A percentile compares a stretch with the other conserved stretches of the same genome.
Evolutionary conservation across 2,113 vertebrate species (phyloP).

Genomic region (Acrocephalus kingi): DNA sequence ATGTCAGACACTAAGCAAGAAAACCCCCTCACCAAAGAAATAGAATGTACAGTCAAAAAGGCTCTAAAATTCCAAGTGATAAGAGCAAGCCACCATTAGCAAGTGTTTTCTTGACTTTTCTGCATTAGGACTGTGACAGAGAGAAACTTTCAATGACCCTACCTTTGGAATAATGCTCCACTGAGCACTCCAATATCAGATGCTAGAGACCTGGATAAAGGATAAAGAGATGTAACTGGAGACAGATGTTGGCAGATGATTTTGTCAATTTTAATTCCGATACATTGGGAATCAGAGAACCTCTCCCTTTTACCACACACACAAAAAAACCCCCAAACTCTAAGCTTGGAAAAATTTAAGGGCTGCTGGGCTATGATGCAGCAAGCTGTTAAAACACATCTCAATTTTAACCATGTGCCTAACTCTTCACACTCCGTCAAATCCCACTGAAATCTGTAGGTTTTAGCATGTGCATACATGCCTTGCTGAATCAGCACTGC

Average conservation of each 20-base stretch:
- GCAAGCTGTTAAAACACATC: not conserved
- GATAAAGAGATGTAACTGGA: not conserved
- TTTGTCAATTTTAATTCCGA: not conserved
- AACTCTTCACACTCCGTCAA: not conserved
- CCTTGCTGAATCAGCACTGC: conserved; percentile 3
- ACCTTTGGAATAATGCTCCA: not conserved
- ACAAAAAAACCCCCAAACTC: too few species aligned
- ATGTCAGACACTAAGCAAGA: not conserved
- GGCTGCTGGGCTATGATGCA: not conserved
- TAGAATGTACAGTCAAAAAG: not conserved
- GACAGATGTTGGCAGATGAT: not conserved
- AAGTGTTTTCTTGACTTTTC: not conserved
- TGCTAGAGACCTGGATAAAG: not conserved
- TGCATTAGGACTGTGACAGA: not conserved
- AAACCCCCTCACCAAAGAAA: accelerated
- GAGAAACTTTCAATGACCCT: not conserved
- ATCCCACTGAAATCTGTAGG: not conserved
- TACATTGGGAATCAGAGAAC: not conserved
- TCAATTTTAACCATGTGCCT: not conserved
- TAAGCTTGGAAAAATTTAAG: not conserved
- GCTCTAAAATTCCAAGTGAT: not conserved
- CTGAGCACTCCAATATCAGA: not conserved
- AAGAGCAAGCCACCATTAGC: not conserved
- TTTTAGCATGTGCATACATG: not conserved
- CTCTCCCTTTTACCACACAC: not conserved